Percentiles rank a stretch among this genome's conserved stretches.
phyloP scores from a whole-genome alignment of 2,797 vertebrate species.

The Emys orbicularis region DNA sequence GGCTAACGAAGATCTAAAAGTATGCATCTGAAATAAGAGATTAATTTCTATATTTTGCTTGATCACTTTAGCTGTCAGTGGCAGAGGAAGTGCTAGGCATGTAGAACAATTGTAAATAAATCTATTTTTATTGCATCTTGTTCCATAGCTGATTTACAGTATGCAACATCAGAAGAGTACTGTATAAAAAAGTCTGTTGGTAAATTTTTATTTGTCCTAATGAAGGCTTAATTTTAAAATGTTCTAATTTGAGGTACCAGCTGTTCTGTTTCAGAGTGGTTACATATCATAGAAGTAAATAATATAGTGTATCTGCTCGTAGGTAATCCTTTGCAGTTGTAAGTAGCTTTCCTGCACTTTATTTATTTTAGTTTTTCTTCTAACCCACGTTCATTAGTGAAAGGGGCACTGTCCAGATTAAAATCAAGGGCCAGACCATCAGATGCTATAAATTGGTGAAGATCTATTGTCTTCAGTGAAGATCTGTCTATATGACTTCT shows the following conservation, averaged over 20 bases:
- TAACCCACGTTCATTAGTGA: background rate
- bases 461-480: background rate
- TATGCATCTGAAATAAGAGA: accelerated
- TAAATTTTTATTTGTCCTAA: conserved; percentile 79
- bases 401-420: background rate
- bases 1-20: background rate
- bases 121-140: conserved; percentile 64
- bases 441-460: background rate
- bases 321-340: background rate
- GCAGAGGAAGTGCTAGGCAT: conserved; percentile 17
- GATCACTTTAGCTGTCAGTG: conserved; percentile 3
- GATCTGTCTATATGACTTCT: background rate
- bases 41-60: conserved; percentile 23
- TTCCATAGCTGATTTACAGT: conserved; percentile 78
- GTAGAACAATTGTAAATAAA: conserved; percentile 61
- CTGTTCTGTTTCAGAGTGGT: conserved; percentile 73
- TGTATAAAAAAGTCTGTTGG: conserved; percentile 75
- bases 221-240: conserved; percentile 74
- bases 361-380: background rate
- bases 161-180: conserved; percentile 45
- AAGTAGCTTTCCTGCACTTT: background rate
- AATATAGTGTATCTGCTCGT: conserved; percentile 39
- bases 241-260: conserved; percentile 79
- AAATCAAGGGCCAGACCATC: background rate
- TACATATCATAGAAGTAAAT: conserved; percentile 63